Percentiles rank a stretch among this genome's conserved stretches.
These are phyloP conservation scores for Zaprionus obscuricornis DNA, from an alignment of 2,888 invertebrate species.

Conservation along the genomic window DNA sequence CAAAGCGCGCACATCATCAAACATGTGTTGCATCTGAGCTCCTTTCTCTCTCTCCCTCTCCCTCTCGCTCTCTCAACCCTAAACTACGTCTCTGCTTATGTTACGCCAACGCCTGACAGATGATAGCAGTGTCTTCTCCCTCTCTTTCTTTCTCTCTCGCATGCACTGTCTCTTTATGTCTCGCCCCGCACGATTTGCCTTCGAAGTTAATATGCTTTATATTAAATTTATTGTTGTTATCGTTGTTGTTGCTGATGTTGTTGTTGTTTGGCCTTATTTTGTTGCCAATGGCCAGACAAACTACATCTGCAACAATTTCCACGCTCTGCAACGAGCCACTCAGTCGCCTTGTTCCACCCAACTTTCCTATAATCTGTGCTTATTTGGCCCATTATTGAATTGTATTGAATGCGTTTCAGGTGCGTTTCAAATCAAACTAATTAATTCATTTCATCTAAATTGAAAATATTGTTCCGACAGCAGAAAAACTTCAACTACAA, in stretches of 20 bases:
- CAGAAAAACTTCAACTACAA: not conserved
- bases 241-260: constrained; percentile 21
- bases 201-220: constrained; percentile 75
- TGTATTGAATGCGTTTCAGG: constrained; percentile 50
- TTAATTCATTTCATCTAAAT: constrained; percentile 72
- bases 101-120: constrained; percentile 59
- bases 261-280: constrained; percentile 19
- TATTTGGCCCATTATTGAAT: constrained; percentile 42
- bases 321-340: constrained; percentile 1
- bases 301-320: constrained; percentile 47
- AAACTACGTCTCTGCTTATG: constrained; percentile 1
- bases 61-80: not conserved
- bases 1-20: constrained; percentile 72
- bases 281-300: constrained; percentile 13
- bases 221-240: constrained; percentile 63
- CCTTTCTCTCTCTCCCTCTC: not conserved
- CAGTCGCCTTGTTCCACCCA: not conserved
- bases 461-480: constrained; percentile 40
- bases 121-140: constrained; percentile 40
- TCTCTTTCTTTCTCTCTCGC: constrained; percentile 3
- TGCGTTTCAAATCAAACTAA: constrained; percentile 66
- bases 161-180: constrained; percentile 14
- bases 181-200: constrained; percentile 58
- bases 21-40: constrained; percentile 61
- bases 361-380: too few species aligned